These are phyloP conservation scores for Ophion costatus DNA, from an alignment of 2,888 invertebrate species.

Conservation along the genomic window DNA sequence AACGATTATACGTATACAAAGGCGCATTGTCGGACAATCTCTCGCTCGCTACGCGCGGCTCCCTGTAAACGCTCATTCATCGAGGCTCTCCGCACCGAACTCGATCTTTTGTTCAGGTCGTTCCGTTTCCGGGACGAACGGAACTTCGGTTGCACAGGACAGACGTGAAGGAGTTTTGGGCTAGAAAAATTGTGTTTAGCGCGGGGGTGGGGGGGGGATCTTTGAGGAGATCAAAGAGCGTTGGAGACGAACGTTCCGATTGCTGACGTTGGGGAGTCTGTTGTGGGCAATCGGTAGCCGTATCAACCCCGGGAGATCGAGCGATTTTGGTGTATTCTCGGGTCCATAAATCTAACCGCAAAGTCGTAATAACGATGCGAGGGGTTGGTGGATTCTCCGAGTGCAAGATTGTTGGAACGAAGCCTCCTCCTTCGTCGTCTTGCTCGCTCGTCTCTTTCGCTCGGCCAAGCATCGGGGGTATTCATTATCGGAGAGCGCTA, in stretches of 20 bases:
- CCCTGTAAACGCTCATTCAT: constrained; percentile 6
- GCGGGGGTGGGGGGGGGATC: too few relatives aligned
- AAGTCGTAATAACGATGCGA: constrained; percentile 30
- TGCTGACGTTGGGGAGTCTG: not conserved
- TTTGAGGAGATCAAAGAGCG: too few relatives aligned
- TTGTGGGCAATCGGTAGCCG: constrained; percentile 1
- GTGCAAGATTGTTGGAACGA: constrained; percentile 15
- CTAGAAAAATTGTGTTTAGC: too few relatives aligned
- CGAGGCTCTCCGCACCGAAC: constrained; percentile 15
- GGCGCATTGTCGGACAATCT: constrained; percentile 22
- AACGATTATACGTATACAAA: constrained; percentile 28
- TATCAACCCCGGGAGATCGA: not conserved
- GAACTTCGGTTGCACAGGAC: constrained; percentile 14
- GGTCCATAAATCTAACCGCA: constrained; percentile 26
- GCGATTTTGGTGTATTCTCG: constrained; percentile 25
- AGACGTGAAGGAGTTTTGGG: not conserved
- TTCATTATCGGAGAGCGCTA: constrained; percentile 70
- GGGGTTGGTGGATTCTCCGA: constrained; percentile 22
- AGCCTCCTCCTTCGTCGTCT: constrained; percentile 13
- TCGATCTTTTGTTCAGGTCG: constrained; percentile 43
- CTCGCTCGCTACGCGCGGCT: not conserved
- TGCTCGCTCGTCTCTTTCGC: not conserved
- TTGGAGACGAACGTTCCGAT: not conserved
- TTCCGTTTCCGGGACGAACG: constrained; percentile 47
- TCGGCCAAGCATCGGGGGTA: constrained; percentile 58